phyloP scores from a whole-genome alignment of 2,888 invertebrate genomes.

The Leistus spinibarbis region DNA sequence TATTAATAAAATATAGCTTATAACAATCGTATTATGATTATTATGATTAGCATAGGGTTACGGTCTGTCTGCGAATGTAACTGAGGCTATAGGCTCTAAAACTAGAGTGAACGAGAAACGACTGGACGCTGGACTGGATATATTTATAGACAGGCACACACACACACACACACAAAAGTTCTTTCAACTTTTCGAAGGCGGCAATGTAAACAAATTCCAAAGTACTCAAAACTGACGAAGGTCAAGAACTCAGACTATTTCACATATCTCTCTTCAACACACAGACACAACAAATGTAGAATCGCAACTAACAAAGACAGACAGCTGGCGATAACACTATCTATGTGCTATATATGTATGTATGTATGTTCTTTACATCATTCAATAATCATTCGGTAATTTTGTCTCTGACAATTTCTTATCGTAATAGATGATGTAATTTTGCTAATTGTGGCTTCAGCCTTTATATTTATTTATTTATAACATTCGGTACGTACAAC shows the following conservation, averaged over 20 bases:
- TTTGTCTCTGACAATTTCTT: background rate
- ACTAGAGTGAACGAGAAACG: background rate
- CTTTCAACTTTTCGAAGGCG: constrained; percentile 27
- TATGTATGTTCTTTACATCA: too few relatives aligned
- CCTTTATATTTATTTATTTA: too few relatives aligned
- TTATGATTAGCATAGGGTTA: background rate
- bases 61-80: background rate
- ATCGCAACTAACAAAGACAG: background rate
- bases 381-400: background rate
- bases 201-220: constrained; percentile 34
- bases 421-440: background rate
- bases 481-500: too few relatives aligned
- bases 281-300: background rate
- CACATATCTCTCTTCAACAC: background rate
- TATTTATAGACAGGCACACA: constrained; percentile 20
- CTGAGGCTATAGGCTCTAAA: background rate
- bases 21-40: background rate
- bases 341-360: background rate
- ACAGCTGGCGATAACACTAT: background rate
- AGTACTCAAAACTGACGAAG: constrained; percentile 26
- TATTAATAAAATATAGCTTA: constrained; percentile 19
- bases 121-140: too few relatives aligned
- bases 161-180: constrained; percentile 11
- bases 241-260: constrained; percentile 13
- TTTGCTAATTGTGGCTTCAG: background rate